A percentile compares a stretch with the other conserved stretches of the same genome.
These are phyloP conservation scores for Phalacrocorax aristotelis DNA, from an alignment of 2,113 vertebrate species.

Conservation along the genomic window DNA sequence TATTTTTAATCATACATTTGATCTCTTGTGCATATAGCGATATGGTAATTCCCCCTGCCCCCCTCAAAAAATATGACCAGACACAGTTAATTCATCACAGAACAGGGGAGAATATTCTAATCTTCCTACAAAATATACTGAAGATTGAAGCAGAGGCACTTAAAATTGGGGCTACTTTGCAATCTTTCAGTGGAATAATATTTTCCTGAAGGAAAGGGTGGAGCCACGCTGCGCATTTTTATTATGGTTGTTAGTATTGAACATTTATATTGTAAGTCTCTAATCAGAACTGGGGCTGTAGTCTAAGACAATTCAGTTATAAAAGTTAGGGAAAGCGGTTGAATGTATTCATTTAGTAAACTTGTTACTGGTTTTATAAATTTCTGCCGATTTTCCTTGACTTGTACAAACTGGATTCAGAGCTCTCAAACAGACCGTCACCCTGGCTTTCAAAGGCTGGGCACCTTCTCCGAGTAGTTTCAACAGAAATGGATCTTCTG, in stretches of 20 bases:
- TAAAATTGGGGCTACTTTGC: conserved; percentile 13
- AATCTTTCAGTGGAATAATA: background rate
- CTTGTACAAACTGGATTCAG: background rate
- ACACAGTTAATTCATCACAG: conserved; percentile 67
- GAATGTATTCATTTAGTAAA: background rate
- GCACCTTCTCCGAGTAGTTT: background rate
- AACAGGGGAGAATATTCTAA: conserved; percentile 57
- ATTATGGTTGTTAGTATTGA: background rate
- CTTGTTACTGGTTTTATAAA: background rate
- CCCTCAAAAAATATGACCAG: conserved; percentile 57
- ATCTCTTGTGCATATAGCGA: conserved; percentile 66
- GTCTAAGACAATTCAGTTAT: background rate
- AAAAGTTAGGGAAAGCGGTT: background rate
- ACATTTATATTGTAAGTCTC: background rate
- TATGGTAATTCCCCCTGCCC: conserved; percentile 65
- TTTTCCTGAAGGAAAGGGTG: conserved; percentile 45
- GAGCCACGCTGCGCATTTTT: background rate
- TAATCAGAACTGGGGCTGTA: background rate
- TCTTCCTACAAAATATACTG: conserved; percentile 38
- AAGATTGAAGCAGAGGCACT: conserved; percentile 31
- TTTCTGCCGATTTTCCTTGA: background rate
- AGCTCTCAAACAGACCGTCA: background rate
- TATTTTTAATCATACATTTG: conserved; percentile 79
- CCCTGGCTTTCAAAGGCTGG: background rate
- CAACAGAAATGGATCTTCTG: background rate